Evolutionary conservation across 1,140 invertebrate genomes (phyloP).

Genomic region (Caenorhabditis tropicalis): DNA sequence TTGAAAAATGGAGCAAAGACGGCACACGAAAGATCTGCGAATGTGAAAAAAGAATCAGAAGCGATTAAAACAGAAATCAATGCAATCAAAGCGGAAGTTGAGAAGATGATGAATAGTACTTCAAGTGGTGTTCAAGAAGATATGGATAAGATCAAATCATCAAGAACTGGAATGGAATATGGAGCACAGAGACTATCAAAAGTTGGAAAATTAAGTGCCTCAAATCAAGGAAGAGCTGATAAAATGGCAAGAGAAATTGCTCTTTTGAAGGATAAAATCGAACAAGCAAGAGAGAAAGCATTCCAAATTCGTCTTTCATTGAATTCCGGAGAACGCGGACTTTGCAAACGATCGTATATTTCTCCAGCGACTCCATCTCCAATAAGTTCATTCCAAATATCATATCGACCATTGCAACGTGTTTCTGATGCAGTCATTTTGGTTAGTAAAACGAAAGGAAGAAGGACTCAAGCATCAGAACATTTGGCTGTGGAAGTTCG

Average conservation of each 20-base stretch:
- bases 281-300: conserved; percentile 70
- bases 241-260: conserved; percentile 56
- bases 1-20: conserved; percentile 20
- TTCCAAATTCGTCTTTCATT: conserved; percentile 67
- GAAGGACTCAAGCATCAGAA: conserved; percentile 66
- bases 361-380: conserved; percentile 68
- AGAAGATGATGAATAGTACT: conserved; percentile 59
- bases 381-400: conserved; percentile 63
- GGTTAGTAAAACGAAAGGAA: conserved; percentile 64
- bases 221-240: conserved; percentile 47
- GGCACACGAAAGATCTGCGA: conserved; percentile 48
- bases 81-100: conserved; percentile 58
- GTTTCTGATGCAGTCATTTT: conserved; percentile 68
- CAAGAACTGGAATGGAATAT: conserved; percentile 26
- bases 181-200: neutral
- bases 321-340: conserved; percentile 58
- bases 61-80: conserved; percentile 58
- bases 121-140: conserved; percentile 63
- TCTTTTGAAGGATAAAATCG: conserved; percentile 69
- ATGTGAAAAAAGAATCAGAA: conserved; percentile 54
- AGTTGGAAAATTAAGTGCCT: neutral
- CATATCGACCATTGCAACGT: conserved; percentile 66
- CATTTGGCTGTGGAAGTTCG: conserved; percentile 66
- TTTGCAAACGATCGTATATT: conserved; percentile 64
- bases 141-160: conserved; percentile 59